Percentiles rank a stretch among this genome's conserved stretches.
These are phyloP conservation scores for Andrena marginata DNA, from an alignment of 2,888 invertebrate genomes.

Conservation along the genomic window DNA sequence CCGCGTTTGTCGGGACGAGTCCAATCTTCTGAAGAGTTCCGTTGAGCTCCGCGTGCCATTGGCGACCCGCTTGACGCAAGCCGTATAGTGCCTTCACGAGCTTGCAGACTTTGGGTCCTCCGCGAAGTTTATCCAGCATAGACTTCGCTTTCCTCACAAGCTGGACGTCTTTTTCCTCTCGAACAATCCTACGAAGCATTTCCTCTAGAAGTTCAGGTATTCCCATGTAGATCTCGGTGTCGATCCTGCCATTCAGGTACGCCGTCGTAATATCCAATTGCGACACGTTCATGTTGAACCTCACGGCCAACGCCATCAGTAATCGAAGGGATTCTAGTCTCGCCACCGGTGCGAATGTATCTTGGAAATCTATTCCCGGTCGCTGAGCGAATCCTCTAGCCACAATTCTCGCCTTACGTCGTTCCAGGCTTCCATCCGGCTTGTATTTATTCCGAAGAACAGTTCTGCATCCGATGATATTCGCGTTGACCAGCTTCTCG, in stretches of 20 bases:
- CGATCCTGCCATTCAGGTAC: slow-evolving; percentile 1
- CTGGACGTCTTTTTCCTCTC: neutral
- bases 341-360: slow-evolving; percentile 58
- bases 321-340: slow-evolving; percentile 32
- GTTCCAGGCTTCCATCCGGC: slow-evolving; percentile 43
- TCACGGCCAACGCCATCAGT: slow-evolving; percentile 37
- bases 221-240: neutral
- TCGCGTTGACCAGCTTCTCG: neutral
- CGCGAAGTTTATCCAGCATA: neutral
- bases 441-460: slow-evolving; percentile 56
- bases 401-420: slow-evolving; percentile 58
- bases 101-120: neutral
- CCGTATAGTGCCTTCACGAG: neutral
- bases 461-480: slow-evolving; percentile 1
- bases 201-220: neutral
- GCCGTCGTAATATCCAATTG: neutral
- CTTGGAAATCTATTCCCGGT: slow-evolving; percentile 55
- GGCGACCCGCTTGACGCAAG: neutral
- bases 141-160: neutral
- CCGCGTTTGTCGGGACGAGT: slow-evolving; percentile 1
- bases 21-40: neutral
- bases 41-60: neutral
- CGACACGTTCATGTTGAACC: too few species aligned
- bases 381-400: slow-evolving; percentile 57
- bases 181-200: neutral